Evolutionary conservation across 2,888 invertebrate species (phyloP).

Genomic region (Oxyteleia sp.): DNA sequence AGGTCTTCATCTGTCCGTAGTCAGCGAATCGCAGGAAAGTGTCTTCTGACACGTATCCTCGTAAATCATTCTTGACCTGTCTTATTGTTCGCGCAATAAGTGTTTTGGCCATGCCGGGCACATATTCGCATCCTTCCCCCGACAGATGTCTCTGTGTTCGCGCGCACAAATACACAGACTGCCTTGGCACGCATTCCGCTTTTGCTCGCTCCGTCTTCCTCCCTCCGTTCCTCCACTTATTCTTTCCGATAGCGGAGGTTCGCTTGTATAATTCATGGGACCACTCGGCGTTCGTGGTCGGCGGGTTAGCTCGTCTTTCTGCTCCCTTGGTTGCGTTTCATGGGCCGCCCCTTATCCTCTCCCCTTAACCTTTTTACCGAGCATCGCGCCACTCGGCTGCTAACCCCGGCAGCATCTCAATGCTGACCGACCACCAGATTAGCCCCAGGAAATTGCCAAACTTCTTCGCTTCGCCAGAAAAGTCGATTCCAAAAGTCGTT

Average conservation of each 20-base stretch:
- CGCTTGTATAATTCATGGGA: no score
- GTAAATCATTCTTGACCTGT: constrained; percentile 67
- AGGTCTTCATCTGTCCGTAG: constrained; percentile 31
- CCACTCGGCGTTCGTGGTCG: no score
- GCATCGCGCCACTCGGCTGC: no score
- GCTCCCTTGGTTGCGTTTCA: no score
- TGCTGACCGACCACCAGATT: constrained; percentile 87
- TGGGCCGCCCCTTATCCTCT: no score
- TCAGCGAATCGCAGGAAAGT: constrained; percentile 20
- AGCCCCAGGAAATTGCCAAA: constrained; percentile 88
- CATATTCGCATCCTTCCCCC: constrained; percentile 54
- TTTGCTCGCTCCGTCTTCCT: no score
- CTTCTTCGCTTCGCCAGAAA: constrained; percentile 84
- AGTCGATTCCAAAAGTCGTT: constrained; percentile 86
- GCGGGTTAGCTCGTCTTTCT: no score
- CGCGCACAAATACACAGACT: constrained; percentile 37
- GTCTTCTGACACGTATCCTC: constrained; percentile 46
- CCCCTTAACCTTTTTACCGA: no score
- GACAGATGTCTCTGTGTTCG: constrained; percentile 47
- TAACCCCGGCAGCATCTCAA: no score
- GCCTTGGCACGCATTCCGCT: constrained; percentile 70
- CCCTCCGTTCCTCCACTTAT: constrained; percentile 68
- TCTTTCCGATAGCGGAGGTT: no score
- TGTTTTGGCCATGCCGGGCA: constrained; percentile 64
- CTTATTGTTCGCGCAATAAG: constrained; percentile 55